Conservation (phyloP, 1,140 invertebrate species). For the Hyposmocoma kahamanoa region DNA sequence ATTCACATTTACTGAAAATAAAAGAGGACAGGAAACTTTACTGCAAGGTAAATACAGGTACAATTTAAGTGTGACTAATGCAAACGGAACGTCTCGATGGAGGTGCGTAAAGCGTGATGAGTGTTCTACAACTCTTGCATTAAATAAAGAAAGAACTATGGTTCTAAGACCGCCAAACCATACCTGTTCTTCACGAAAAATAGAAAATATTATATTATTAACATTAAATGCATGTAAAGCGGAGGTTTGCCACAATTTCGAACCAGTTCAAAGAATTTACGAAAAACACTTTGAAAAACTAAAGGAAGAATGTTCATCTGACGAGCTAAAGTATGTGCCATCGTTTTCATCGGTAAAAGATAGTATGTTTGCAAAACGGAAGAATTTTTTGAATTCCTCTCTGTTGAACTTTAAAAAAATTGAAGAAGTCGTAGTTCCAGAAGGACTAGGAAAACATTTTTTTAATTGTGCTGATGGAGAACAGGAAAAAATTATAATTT, state of each 20-base stretch:
- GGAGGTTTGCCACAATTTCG: constrained; percentile 10
- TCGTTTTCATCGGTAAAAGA: constrained; percentile 7
- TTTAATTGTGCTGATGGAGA: constrained; percentile 15
- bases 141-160: no score
- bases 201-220: no score
- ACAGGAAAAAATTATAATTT: constrained; percentile 13
- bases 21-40: no score
- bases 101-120: no score
- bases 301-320: background rate
- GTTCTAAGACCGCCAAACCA: no score
- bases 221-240: no score
- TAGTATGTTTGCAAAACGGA: constrained; percentile 8
- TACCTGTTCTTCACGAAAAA: no score
- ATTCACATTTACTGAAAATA: no score
- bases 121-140: no score
- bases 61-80: no score
- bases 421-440: constrained; percentile 8
- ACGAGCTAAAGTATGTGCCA: background rate
- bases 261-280: constrained; percentile 9
- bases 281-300: constrained; percentile 6
- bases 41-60: no score
- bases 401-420: background rate
- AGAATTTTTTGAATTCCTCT: constrained; percentile 11
- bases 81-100: no score
- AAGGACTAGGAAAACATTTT: constrained; percentile 15